Percentiles rank a stretch among this genome's conserved stretches.
Evolutionary conservation across 2,888 invertebrate species (phyloP).

Genomic region (Agrilus mali): DNA sequence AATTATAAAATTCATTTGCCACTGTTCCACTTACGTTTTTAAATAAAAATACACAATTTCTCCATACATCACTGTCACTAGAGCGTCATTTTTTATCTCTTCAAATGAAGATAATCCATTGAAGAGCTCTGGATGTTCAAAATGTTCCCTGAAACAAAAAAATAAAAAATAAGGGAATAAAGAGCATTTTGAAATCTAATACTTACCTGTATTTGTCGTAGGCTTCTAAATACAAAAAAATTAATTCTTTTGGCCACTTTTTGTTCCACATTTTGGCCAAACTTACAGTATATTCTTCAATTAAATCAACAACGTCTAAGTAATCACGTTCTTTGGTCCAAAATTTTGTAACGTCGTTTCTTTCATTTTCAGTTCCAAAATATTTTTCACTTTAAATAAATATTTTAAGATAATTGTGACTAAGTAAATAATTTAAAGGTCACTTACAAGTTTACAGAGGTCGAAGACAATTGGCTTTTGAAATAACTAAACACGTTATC

Average conservation of each 20-base stretch:
- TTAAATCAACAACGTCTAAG: constrained; percentile 45
- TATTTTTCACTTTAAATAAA: constrained; percentile 34
- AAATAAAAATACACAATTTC: constrained; percentile 29
- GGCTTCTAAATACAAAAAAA: constrained; percentile 44
- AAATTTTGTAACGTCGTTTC: constrained; percentile 48
- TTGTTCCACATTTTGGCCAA: constrained; percentile 48
- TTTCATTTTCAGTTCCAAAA: constrained; percentile 54
- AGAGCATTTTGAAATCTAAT: neutral
- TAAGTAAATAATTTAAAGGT: too few species aligned
- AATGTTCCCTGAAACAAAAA: constrained; percentile 34
- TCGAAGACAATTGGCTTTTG: too few species aligned
- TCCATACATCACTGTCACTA: constrained; percentile 39
- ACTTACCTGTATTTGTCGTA: constrained; percentile 37
- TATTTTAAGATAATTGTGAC: too few species aligned
- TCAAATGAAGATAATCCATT: constrained; percentile 29
- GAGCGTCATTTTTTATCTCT: constrained; percentile 34
- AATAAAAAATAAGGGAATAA: neutral
- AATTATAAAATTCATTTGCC: neutral
- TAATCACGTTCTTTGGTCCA: constrained; percentile 46
- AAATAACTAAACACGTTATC: constrained; percentile 4
- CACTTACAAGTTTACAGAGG: too few species aligned
- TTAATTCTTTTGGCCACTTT: constrained; percentile 51
- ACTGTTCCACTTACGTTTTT: too few species aligned
- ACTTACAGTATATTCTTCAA: constrained; percentile 45
- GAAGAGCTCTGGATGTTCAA: constrained; percentile 37